These are phyloP conservation scores for Elachura formosa DNA, from an alignment of 2,113 vertebrate species.

Conservation along the genomic window DNA sequence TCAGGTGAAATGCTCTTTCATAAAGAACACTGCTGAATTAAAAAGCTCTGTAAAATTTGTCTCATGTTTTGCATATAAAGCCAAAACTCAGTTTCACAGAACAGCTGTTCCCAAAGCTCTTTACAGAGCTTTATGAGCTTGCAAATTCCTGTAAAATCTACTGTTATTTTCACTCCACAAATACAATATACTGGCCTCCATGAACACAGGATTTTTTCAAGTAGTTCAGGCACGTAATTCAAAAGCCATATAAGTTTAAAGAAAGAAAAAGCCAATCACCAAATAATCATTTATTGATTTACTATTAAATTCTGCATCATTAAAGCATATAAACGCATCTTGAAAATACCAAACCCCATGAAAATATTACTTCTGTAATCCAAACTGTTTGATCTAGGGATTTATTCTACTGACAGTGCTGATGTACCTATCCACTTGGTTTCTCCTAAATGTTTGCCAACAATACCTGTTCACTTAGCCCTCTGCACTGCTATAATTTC, in stretches of 20 bases:
- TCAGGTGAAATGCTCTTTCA: not conserved
- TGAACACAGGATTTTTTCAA: not conserved
- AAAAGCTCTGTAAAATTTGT: not conserved
- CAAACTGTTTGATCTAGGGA: not conserved
- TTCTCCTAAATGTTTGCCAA: not conserved
- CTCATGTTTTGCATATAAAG: not conserved
- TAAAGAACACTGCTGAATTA: too few species aligned
- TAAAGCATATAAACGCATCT: not conserved
- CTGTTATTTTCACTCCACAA: not conserved
- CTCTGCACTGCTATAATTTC: not conserved
- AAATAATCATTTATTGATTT: not conserved
- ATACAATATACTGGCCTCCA: not conserved
- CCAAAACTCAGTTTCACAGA: not conserved
- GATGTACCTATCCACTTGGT: not conserved
- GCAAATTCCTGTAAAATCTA: not conserved
- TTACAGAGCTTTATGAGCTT: not conserved
- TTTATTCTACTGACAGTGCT: not conserved
- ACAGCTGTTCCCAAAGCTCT: not conserved
- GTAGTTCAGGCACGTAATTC: not conserved
- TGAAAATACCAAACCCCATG: not conserved
- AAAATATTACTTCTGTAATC: not conserved
- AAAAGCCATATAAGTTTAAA: not conserved
- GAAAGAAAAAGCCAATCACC: fast-evolving
- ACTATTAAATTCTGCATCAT: not conserved
- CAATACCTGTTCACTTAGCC: not conserved